Percentiles rank a stretch among this genome's conserved stretches.
Evolutionary conservation across 2,797 vertebrate genomes (phyloP).

Genomic region (Phataginus tetradactyla): DNA sequence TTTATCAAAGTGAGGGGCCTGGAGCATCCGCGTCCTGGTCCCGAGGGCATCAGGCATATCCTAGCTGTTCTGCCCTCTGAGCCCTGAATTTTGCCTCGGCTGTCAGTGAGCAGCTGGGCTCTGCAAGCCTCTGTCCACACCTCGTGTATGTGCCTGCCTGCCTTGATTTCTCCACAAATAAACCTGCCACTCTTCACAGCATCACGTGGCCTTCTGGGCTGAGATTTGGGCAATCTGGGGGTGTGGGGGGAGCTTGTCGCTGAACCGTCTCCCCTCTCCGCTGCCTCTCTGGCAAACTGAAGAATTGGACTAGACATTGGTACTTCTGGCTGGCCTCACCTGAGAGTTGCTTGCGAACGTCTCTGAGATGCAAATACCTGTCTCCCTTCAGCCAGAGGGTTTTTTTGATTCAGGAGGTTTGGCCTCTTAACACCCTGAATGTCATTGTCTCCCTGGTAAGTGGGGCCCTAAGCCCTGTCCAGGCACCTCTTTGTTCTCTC

Average conservation of each 20-base stretch:
- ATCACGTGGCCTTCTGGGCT: neutral
- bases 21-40: neutral
- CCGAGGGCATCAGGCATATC: neutral
- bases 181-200: neutral
- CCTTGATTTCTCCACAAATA: neutral
- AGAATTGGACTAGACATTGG: neutral
- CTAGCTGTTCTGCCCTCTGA: neutral
- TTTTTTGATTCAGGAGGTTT: conserved; percentile 42
- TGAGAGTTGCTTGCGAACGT: conserved; percentile 10
- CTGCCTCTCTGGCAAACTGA: neutral
- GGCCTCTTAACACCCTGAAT: neutral
- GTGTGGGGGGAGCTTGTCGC: neutral
- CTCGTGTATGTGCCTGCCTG: neutral
- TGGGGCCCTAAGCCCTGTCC: conserved; percentile 24
- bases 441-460: neutral
- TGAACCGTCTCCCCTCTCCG: neutral
- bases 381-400: neutral
- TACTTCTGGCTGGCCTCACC: conserved; percentile 17
- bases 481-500: neutral
- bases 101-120: neutral
- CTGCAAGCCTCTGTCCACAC: neutral
- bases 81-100: neutral
- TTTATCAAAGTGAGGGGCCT: neutral
- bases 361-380: neutral
- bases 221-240: neutral